phyloP scores from a whole-genome alignment of 1,140 invertebrate genomes.

The Popillia japonica region DNA sequence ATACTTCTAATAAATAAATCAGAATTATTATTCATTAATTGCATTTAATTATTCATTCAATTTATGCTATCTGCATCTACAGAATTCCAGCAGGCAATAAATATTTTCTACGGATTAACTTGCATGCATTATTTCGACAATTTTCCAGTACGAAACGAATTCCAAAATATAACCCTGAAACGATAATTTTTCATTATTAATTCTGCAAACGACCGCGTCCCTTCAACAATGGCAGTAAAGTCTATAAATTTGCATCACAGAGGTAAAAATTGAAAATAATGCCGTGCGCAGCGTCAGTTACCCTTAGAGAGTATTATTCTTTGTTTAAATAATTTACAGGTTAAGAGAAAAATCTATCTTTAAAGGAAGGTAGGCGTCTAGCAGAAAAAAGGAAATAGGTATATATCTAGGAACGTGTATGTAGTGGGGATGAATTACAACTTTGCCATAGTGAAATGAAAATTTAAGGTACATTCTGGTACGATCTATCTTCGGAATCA shows the following conservation, averaged over 20 bases:
- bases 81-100: too few relatives aligned
- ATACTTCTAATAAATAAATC: too few relatives aligned
- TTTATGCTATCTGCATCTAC: too few relatives aligned
- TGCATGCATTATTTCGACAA: not conserved
- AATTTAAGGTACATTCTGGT: conserved; percentile 16
- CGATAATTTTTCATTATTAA: conserved; percentile 8
- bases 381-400: not conserved
- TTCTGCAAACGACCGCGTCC: not conserved
- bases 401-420: not conserved
- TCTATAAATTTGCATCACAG: conserved; percentile 31
- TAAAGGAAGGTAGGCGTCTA: too few relatives aligned
- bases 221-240: not conserved
- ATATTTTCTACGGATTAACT: not conserved
- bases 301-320: not conserved
- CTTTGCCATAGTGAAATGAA: not conserved
- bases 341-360: not conserved
- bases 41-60: too few relatives aligned
- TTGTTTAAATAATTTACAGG: not conserved
- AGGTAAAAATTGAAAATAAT: conserved; percentile 28
- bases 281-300: not conserved
- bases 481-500: conserved; percentile 16
- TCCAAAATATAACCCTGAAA: not conserved
- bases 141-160: not conserved
- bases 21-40: too few relatives aligned
- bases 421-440: not conserved